A percentile compares a stretch with the other conserved stretches of the same genome.
Evolutionary conservation across 2,888 invertebrate species (phyloP).

Genomic region (Lithodes maja): DNA sequence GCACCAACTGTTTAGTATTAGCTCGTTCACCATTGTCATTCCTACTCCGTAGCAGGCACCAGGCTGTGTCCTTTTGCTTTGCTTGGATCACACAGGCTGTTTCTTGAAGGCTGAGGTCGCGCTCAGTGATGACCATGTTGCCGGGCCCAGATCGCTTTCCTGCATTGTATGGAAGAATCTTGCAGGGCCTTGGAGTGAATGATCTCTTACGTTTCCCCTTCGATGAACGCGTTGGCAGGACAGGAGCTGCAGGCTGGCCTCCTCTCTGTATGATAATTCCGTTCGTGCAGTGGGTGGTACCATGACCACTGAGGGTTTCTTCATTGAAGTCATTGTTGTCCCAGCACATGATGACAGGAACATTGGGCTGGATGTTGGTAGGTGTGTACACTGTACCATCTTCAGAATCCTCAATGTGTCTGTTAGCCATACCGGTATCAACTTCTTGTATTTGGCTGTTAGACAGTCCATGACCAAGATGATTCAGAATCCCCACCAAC

Average conservation of each 20-base stretch:
- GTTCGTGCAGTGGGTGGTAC: slow-evolving; percentile 19
- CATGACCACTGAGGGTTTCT: slow-evolving; percentile 16
- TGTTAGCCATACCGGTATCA: slow-evolving; percentile 14
- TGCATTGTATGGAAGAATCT: slow-evolving; percentile 17
- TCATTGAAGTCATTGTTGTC: slow-evolving; percentile 27
- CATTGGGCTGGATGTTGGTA: slow-evolving; percentile 7
- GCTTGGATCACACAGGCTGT: neutral
- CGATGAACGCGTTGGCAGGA: slow-evolving; percentile 4
- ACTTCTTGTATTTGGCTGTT: slow-evolving; percentile 31
- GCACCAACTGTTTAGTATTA: slow-evolving; percentile 21
- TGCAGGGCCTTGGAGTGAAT: slow-evolving; percentile 22
- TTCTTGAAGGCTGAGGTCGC: neutral
- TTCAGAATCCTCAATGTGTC: slow-evolving; percentile 18
- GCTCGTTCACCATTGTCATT: slow-evolving; percentile 21
- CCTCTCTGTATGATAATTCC: slow-evolving; percentile 18
- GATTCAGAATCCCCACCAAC: slow-evolving; percentile 30
- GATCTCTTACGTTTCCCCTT: neutral
- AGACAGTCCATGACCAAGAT: slow-evolving; percentile 23
- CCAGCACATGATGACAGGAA: slow-evolving; percentile 4
- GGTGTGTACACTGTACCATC: slow-evolving; percentile 15
- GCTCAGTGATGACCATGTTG: neutral
- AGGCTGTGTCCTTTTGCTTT: neutral
- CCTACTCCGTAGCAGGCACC: slow-evolving; percentile 21
- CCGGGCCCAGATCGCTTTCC: neutral
- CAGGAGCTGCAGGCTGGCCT: neutral